Base-by-base conservation (phyloP, 2,113 vertebrate species). In the Hippocampus comes region DNA sequence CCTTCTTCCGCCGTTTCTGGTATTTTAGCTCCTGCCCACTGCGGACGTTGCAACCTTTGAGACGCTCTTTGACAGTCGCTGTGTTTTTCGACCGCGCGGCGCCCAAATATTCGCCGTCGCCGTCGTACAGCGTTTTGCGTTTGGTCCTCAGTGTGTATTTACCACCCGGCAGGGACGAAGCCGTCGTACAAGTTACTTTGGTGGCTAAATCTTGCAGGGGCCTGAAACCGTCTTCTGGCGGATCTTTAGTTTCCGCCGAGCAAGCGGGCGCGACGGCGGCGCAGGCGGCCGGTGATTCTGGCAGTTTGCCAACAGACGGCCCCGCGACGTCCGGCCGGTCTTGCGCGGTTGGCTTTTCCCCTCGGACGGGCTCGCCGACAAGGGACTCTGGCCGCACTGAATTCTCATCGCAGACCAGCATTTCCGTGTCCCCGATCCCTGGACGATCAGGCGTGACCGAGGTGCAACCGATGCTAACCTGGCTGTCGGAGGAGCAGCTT, bases 131-230 rank as follows among this genome's bases (percentile, higher is more conserved):
- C 78, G 93, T 95, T 87, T 97, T 99, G 30, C 97, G 93, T 84
- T 99, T 99, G 0, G 95, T 90, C 85, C 97, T 93, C 67, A 99
- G 92, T 0, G 95, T 96, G 12, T 99, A 99, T 79, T 99, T 99
- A 89, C 95, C 98, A 74, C 94, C 94, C 71, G 94, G 95, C 9
- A 96, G 86, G 78, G 93, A 93, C 81, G 95, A 95, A 0, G 91
- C 86, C 67, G 94, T 94, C 27, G 94, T 93, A 90, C 94, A 74
- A 79, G 74, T 92, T 78, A 91, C 69, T 76, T 86, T 82, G 6
- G 75, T 72, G 9, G 86, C 90, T 78, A 90, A 72, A 65, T 91
- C 91, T 57, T 90, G 91, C 83, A 86, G 83, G 23, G 78, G 71
- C 68, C 49, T 67, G 23, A 85, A 65, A 11, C 41, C 74, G 7